Percentiles rank a stretch among this genome's conserved stretches.
Evolutionary conservation across 2,888 invertebrate species (phyloP).

Genomic region (Willowsia nigromaculata): DNA sequence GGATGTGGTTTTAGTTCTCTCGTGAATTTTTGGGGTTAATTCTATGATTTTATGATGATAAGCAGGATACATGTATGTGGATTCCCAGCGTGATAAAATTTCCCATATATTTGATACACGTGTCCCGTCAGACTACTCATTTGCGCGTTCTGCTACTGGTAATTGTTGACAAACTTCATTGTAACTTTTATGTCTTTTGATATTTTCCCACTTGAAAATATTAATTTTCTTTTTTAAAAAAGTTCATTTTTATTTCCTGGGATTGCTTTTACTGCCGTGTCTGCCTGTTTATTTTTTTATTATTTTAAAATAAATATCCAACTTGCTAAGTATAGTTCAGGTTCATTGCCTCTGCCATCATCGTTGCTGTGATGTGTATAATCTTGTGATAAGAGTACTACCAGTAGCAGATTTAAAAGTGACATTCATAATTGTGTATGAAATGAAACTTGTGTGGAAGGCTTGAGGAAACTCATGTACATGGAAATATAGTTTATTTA

Average conservation of each 20-base stretch:
- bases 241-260: not conserved
- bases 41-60: slow-evolving; percentile 41
- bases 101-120: slow-evolving; percentile 10
- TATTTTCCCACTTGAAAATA: slow-evolving; percentile 19
- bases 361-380: not conserved
- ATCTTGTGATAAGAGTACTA: not conserved
- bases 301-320: not conserved
- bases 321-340: slow-evolving; percentile 11
- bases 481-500: not conserved
- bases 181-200: not conserved
- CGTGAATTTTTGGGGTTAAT: slow-evolving; percentile 66
- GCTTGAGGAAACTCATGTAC: not conserved
- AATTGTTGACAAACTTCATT: slow-evolving; percentile 29
- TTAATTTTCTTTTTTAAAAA: slow-evolving; percentile 26
- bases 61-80: not conserved
- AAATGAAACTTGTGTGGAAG: not conserved
- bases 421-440: not conserved
- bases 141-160: not conserved
- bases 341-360: slow-evolving; percentile 53
- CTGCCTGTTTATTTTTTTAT: not conserved
- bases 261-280: not conserved
- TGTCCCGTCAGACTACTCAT: not conserved
- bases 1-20: slow-evolving; percentile 47
- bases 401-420: not conserved
- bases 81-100: slow-evolving; percentile 29